Evolutionary conservation across 2,113 vertebrate genomes (phyloP).

Genomic region (Ibidorhyncha struthersii): DNA sequence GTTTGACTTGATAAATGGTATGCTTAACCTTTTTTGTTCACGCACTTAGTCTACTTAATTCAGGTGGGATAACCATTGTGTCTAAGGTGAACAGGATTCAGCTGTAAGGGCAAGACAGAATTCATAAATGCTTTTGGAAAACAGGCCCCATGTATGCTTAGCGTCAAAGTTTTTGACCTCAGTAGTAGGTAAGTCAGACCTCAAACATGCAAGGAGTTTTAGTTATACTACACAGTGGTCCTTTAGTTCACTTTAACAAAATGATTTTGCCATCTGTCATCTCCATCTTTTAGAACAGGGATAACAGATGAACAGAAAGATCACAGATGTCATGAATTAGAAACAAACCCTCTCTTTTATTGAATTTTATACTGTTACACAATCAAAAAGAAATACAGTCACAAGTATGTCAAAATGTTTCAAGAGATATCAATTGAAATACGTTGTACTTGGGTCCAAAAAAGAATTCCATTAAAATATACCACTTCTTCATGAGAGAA

Average conservation of each 20-base stretch:
- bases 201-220: not conserved
- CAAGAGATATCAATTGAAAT: constrained; percentile 55
- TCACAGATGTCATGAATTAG: not conserved
- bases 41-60: not conserved
- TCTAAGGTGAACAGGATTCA: not conserved
- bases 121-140: not conserved
- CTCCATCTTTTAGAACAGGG: not conserved
- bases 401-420: constrained; percentile 66
- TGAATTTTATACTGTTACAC: constrained; percentile 66
- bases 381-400: constrained; percentile 71
- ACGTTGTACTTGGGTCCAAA: constrained; percentile 65
- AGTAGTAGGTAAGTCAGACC: not conserved
- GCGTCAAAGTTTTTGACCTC: not conserved
- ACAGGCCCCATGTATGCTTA: not conserved
- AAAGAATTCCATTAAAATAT: constrained; percentile 68
- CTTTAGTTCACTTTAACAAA: not conserved
- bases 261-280: not conserved
- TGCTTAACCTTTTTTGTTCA: not conserved
- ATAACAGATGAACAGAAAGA: not conserved
- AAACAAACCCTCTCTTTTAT: constrained; percentile 70
- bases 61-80: not conserved
- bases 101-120: not conserved
- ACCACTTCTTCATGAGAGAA: constrained; percentile 66
- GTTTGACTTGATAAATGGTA: not conserved
- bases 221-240: not conserved